Conservation (phyloP, 53 echinoderm and acorn worm species). For the Paelopatides confundens region DNA sequence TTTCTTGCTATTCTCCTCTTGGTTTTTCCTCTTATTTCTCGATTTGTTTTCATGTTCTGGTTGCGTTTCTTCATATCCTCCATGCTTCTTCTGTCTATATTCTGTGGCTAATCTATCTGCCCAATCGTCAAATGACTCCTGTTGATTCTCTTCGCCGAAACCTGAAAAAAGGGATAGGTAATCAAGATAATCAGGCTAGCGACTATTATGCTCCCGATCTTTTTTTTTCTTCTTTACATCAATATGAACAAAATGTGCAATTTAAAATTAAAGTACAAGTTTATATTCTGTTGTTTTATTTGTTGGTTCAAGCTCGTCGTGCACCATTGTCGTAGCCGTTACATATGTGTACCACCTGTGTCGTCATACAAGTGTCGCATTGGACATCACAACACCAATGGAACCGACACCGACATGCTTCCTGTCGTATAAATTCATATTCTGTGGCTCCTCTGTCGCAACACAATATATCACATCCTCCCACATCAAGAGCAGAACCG, state of each 20-base stretch:
- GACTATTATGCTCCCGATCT: too few relatives aligned
- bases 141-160: slow-evolving; percentile 1
- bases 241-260: too few relatives aligned
- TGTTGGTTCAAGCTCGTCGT: too few relatives aligned
- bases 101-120: slow-evolving; percentile 79
- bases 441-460: slow-evolving; percentile 85
- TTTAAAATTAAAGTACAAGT: too few relatives aligned
- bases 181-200: too few relatives aligned
- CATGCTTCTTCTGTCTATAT: slow-evolving; percentile 59
- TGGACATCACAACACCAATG: slow-evolving; percentile 99
- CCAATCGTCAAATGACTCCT: slow-evolving; percentile 85
- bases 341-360: slow-evolving; percentile 84
- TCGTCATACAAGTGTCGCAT: slow-evolving; percentile 86
- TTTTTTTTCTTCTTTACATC: too few relatives aligned
- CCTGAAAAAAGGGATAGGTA: slow-evolving; percentile 14
- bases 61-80: not conserved
- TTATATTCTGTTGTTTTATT: not conserved
- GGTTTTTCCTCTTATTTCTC: slow-evolving; percentile 16
- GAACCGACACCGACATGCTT: slow-evolving; percentile 91
- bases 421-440: slow-evolving; percentile 62
- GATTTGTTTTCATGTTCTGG: slow-evolving; percentile 55
- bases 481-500: slow-evolving; percentile 88
- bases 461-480: slow-evolving; percentile 90
- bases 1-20: slow-evolving; percentile 23
- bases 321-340: slow-evolving; percentile 55